Conservation (phyloP, 2,888 invertebrate genomes). For the Portevinia maculata region DNA sequence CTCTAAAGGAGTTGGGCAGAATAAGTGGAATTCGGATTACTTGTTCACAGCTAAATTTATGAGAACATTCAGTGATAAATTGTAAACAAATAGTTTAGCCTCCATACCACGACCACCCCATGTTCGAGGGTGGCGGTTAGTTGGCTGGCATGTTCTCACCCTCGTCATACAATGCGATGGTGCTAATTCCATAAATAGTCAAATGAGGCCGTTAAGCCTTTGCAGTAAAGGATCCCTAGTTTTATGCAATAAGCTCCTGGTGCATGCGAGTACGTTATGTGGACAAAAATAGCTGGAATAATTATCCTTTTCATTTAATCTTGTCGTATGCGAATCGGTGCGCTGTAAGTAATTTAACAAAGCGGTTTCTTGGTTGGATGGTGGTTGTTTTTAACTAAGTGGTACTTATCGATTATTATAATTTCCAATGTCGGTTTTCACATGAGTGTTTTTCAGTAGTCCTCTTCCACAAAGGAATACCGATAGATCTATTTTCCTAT, state of each 20-base stretch:
- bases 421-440: not conserved
- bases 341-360: conserved; percentile 37
- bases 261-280: conserved; percentile 16
- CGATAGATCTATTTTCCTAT: no score
- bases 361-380: not conserved
- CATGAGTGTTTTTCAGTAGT: conserved; percentile 24
- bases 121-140: conserved; percentile 18
- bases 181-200: conserved; percentile 60
- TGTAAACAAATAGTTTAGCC: conserved; percentile 54
- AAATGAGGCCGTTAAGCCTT: conserved; percentile 49
- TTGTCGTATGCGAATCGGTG: conserved; percentile 2
- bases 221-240: conserved; percentile 26
- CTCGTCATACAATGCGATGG: conserved; percentile 2
- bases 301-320: conserved; percentile 44
- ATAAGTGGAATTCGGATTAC: conserved; percentile 41
- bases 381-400: conserved; percentile 15
- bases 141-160: conserved; percentile 57
- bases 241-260: conserved; percentile 36
- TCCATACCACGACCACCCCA: conserved; percentile 9
- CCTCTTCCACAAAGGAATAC: not conserved
- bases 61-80: conserved; percentile 49
- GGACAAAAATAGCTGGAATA: conserved; percentile 44
- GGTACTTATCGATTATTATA: conserved; percentile 17
- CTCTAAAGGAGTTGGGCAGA: conserved; percentile 20
- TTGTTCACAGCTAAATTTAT: conserved; percentile 28